A percentile compares a stretch with the other conserved stretches of the same genome.
phyloP scores from a whole-genome alignment of 2,888 invertebrate species.

The Alsophila aescularia region DNA sequence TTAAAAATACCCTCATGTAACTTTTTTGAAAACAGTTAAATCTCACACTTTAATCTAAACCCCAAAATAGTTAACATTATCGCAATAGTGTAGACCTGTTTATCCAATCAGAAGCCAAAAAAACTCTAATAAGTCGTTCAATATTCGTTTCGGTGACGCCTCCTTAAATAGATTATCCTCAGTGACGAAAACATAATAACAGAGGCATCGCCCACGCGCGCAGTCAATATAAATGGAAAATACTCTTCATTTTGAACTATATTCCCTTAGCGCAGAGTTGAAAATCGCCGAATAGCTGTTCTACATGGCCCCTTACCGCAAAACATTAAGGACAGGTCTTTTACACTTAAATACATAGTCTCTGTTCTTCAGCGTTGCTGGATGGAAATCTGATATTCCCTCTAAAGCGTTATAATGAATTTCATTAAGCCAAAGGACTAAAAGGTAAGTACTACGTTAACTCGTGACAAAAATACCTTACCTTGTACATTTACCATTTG shows the following conservation, averaged over 20 bases:
- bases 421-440: too few species aligned
- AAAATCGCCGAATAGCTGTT: neutral
- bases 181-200: constrained; percentile 32
- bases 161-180: constrained; percentile 33
- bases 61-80: constrained; percentile 8
- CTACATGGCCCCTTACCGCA: neutral
- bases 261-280: neutral
- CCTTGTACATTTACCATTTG: too few species aligned
- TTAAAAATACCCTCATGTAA: neutral
- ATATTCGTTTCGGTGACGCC: constrained; percentile 26
- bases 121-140: constrained; percentile 26
- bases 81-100: constrained; percentile 1
- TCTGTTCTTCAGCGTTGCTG: neutral
- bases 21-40: neutral
- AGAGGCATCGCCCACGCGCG: constrained; percentile 24
- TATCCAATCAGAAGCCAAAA: constrained; percentile 17
- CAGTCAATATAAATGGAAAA: neutral
- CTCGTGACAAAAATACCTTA: too few species aligned
- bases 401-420: neutral
- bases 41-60: neutral
- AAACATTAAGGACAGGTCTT: neutral
- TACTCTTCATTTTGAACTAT: neutral
- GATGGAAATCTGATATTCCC: neutral
- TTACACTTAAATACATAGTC: neutral
- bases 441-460: too few species aligned